A percentile compares a stretch with the other conserved stretches of the same genome.
Conservation (phyloP, 2,113 vertebrate species). For the Antechinus stuartii region DNA sequence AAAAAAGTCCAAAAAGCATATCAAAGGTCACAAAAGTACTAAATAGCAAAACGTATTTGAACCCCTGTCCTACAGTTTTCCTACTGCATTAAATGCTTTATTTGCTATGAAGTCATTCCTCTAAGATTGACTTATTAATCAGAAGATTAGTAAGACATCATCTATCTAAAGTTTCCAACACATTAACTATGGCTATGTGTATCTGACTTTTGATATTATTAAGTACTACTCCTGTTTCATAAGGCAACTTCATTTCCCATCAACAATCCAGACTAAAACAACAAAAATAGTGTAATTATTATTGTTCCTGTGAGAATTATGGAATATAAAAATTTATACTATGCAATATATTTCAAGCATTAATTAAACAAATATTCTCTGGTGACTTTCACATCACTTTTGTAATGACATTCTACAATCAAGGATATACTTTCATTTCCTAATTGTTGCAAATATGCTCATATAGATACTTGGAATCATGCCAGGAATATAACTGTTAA, state of each 20-base stretch:
- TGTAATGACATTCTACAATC: neutral
- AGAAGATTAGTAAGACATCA: too few relatives aligned
- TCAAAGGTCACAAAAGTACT: neutral
- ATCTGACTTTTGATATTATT: neutral
- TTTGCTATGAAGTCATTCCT: neutral
- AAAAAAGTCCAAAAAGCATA: too few relatives aligned
- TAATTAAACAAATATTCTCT: neutral
- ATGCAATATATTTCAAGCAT: accelerated
- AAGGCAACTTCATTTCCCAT: neutral
- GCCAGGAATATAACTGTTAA: accelerated
- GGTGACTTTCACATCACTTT: neutral
- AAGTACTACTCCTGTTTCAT: neutral
- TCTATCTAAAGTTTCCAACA: neutral
- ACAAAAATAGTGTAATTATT: neutral
- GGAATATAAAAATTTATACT: neutral
- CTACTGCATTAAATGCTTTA: neutral
- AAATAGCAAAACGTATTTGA: neutral
- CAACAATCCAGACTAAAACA: neutral
- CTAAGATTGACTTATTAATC: neutral
- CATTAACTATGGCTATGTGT: neutral
- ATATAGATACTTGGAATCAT: accelerated
- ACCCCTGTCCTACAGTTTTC: neutral
- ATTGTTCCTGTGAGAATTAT: neutral
- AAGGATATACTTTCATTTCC: neutral
- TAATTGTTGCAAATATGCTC: too few relatives aligned